Evolutionary conservation across 2,888 invertebrate genomes (phyloP), one percentile per base, ranked within the genome.

Genomic region (Tenthredo amoena): DNA sequence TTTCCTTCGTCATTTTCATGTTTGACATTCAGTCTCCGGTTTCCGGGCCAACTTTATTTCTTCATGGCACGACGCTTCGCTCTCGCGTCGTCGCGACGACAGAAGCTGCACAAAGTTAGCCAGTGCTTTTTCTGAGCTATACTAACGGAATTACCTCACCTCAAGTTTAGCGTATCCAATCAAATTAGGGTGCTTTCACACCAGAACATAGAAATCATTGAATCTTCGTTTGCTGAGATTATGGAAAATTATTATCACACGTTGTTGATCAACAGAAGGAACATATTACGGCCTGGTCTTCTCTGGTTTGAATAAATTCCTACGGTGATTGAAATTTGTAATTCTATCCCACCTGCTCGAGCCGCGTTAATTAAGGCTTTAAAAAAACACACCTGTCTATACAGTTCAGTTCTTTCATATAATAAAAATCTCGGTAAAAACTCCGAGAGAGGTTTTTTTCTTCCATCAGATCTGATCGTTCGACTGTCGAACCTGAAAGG

Each of bases 51-150:
- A n/a, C n/a, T 37, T 37, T 71, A 71, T 40, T 71, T 37, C 71
- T n/a, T 71, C 34, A 37, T 26, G n/a, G 9, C 71, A 37, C n/a
- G 71, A 71, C 71, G 71, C 40, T 18, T 47, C 2, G 47, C 18
- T 18, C 5, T 55, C 15, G 50, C 37, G 34, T 79, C 79, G 55
- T 55, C 55, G 18, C 47, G 58, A 76, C 47, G 76, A 47, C 47
- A 26, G 12, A 76, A 34, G 37, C 71, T 47, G 12, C 76, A 12
- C 15, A 4, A 47, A 76, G 26, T 76, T 76, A 37, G 76, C 47
- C 47, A n/a, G 74, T 21, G 74, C 47, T 76, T 76, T 76, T 76
- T 76, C 26, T 31, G 47, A 40, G 31, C 76, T 47, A 76, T 76
- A 76, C 10, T 40, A 76, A 10, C 76, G 18, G 47, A 15, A 15